Conservation (phyloP, 2,888 invertebrate species). For the Leucania comma region DNA sequence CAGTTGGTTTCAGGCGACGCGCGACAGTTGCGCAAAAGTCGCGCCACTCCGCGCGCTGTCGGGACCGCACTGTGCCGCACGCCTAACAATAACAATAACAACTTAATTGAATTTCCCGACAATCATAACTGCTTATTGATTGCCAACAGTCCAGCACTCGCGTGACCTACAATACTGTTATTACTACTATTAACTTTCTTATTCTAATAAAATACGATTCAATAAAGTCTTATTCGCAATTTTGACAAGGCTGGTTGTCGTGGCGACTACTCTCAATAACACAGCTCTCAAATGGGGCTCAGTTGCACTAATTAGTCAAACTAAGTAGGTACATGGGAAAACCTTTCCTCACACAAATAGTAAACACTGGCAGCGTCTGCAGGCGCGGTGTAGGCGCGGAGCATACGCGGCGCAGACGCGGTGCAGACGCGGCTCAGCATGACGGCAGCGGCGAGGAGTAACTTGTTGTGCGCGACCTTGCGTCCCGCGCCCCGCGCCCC, state of each 20-base stretch:
- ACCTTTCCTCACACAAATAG: neutral
- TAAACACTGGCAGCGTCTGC: neutral
- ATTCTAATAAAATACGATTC: slow-evolving; percentile 5
- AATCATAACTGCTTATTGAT: slow-evolving; percentile 14
- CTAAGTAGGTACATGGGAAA: slow-evolving; percentile 2
- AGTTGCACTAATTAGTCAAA: neutral
- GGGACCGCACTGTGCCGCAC: neutral
- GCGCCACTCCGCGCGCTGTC: neutral
- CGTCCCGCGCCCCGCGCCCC: neutral
- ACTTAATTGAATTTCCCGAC: slow-evolving; percentile 26
- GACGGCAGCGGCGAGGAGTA: neutral
- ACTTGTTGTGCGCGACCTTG: slow-evolving; percentile 35
- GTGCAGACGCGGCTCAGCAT: neutral
- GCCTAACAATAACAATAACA: slow-evolving; percentile 24
- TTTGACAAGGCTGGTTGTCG: slow-evolving; percentile 1
- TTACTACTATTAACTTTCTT: slow-evolving; percentile 16
- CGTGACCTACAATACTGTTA: slow-evolving; percentile 26
- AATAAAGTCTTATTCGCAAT: slow-evolving; percentile 1
- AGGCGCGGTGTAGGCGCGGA: slow-evolving; percentile 5
- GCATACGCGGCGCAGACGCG: slow-evolving; percentile 12
- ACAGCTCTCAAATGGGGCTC: neutral
- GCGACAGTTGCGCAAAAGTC: slow-evolving; percentile 1
- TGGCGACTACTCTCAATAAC: neutral
- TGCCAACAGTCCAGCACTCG: slow-evolving; percentile 8
- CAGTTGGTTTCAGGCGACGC: neutral